These are phyloP conservation scores for Amphipyra berbera DNA, from an alignment of 2,888 invertebrate genomes.

Conservation along the genomic window DNA sequence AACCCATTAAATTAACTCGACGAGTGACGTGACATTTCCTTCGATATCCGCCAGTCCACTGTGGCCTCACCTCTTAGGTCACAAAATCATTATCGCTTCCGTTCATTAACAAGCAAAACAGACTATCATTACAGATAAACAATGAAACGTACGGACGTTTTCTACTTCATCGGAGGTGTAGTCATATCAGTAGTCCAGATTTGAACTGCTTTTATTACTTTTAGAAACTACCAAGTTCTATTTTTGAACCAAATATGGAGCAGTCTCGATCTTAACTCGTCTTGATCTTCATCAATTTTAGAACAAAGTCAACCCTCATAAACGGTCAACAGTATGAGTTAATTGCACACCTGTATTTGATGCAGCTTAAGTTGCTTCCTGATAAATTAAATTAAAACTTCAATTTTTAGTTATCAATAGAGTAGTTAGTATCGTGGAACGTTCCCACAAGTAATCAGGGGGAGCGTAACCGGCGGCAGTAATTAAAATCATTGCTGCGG, in stretches of 20 bases:
- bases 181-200: slow-evolving; percentile 31
- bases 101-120: slow-evolving; percentile 78
- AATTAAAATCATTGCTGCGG: slow-evolving; percentile 68
- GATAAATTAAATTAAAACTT: not conserved
- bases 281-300: not conserved
- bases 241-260: slow-evolving; percentile 10
- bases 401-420: slow-evolving; percentile 7
- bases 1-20: slow-evolving; percentile 85
- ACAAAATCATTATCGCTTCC: slow-evolving; percentile 87
- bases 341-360: not conserved
- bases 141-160: slow-evolving; percentile 49
- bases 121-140: slow-evolving; percentile 66
- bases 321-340: not conserved
- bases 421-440: slow-evolving; percentile 8
- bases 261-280: not conserved
- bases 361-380: not conserved
- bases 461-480: slow-evolving; percentile 57
- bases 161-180: slow-evolving; percentile 40
- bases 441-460: slow-evolving; percentile 67
- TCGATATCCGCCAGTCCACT: slow-evolving; percentile 80
- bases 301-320: slow-evolving; percentile 5
- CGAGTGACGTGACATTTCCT: slow-evolving; percentile 88
- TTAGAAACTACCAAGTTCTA: slow-evolving; percentile 19
- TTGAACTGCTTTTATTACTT: slow-evolving; percentile 29
- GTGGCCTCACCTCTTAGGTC: slow-evolving; percentile 85